These are phyloP conservation scores for Cerastis leucographa DNA, from an alignment of 2,888 invertebrate species.

Conservation along the genomic window DNA sequence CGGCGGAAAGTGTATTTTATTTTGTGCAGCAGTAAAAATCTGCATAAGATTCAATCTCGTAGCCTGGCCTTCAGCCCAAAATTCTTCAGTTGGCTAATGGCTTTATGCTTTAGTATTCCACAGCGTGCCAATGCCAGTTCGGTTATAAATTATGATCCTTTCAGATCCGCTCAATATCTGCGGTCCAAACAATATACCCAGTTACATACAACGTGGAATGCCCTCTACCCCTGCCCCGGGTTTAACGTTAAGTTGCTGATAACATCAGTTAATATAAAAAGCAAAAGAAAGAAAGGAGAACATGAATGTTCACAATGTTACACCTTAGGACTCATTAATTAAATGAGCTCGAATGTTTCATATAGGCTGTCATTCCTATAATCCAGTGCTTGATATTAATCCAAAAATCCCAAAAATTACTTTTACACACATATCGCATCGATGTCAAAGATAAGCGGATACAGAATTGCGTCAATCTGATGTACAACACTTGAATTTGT, in stretches of 20 bases:
- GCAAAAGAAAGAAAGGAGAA: neutral
- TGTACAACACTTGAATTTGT: neutral
- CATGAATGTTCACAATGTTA: conserved; percentile 6
- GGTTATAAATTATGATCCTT: conserved; percentile 61
- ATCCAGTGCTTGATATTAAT: conserved; percentile 13
- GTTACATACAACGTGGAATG: conserved; percentile 32
- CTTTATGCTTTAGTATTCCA: conserved; percentile 39
- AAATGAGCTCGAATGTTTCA: neutral
- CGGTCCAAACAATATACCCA: conserved; percentile 43
- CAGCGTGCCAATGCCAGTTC: conserved; percentile 47
- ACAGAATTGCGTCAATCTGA: conserved; percentile 4
- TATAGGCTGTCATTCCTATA: neutral
- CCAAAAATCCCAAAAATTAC: conserved; percentile 19
- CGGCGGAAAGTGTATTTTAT: neutral
- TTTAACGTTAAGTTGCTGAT: conserved; percentile 16
- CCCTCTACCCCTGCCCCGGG: neutral
- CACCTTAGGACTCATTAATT: neutral
- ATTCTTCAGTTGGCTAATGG: conserved; percentile 58
- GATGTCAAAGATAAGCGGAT: conserved; percentile 18
- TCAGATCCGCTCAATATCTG: conserved; percentile 62
- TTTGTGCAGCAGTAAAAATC: conserved; percentile 22
- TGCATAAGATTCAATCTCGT: conserved; percentile 37
- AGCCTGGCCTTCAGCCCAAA: conserved; percentile 50
- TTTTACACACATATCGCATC: neutral
- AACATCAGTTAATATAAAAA: conserved; percentile 3